These are phyloP conservation scores for Aethina tumida DNA, from an alignment of 1,140 invertebrate species.

Conservation along the genomic window DNA sequence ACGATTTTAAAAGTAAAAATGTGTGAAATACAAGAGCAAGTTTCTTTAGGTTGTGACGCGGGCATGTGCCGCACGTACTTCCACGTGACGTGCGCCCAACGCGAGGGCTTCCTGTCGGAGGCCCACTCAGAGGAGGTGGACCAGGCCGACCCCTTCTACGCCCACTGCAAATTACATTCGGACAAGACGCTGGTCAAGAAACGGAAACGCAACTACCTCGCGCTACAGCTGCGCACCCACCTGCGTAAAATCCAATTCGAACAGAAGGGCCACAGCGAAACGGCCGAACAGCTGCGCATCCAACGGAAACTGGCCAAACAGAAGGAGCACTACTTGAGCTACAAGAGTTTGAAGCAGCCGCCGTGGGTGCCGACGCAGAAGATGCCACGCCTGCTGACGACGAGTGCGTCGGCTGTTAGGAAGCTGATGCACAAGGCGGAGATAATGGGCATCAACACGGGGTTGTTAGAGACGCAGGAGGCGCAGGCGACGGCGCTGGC, in stretches of 20 bases:
- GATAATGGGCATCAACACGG: conserved; percentile 78
- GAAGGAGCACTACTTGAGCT: conserved; percentile 59
- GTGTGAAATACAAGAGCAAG: no score
- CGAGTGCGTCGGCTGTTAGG: conserved; percentile 79
- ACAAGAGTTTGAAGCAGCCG: conserved; percentile 63
- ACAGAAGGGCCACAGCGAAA: conserved; percentile 42
- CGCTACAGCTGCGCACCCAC: conserved; percentile 71
- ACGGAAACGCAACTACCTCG: conserved; percentile 80
- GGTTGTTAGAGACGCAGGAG: conserved; percentile 67
- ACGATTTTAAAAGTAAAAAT: no score
- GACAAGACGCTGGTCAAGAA: conserved; percentile 70
- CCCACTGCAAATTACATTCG: conserved; percentile 88
- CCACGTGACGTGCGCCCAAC: conserved; percentile 95
- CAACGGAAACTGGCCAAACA: conserved; percentile 69
- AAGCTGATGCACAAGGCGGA: conserved; percentile 78
- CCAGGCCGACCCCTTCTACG: conserved; percentile 94
- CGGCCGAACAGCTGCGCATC: conserved; percentile 61
- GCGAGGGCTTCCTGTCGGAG: conserved; percentile 84
- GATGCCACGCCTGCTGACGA: conserved; percentile 81
- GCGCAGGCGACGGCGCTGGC: conserved; percentile 66
- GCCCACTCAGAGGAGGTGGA: conserved; percentile 87
- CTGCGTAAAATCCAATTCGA: conserved; percentile 49
- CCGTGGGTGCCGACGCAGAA: conserved; percentile 93
- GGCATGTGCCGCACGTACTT: conserved; percentile 96
- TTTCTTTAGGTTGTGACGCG: conserved; percentile 95